Conservation (phyloP, 2,797 vertebrate genomes). For the Urocyon cinereoargenteus region DNA sequence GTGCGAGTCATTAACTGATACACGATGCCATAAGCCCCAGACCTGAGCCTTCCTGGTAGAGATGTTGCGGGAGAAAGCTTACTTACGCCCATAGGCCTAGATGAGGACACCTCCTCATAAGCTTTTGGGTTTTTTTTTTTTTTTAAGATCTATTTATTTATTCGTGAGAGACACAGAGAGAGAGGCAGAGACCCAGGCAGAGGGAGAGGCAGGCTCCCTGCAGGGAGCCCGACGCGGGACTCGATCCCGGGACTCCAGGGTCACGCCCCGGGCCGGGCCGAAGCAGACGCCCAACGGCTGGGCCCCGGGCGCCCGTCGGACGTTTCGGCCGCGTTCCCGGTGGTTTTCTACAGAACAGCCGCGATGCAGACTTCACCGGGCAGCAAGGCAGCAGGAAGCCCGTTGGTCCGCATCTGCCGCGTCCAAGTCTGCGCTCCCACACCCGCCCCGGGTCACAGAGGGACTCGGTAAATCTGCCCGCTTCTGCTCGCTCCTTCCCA, state of each 20-base stretch:
- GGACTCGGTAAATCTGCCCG: neutral
- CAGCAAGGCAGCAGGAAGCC: neutral
- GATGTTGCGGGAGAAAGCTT: neutral
- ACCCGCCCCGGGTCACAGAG: neutral
- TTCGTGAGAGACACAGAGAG: too few relatives aligned
- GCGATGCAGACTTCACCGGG: neutral
- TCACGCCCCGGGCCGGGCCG: too few relatives aligned
- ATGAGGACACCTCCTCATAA: neutral
- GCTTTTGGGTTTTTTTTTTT: neutral
- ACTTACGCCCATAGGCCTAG: neutral
- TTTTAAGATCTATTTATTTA: too few relatives aligned
- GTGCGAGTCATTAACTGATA: neutral
- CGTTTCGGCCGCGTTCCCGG: too few relatives aligned
- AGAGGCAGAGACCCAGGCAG: too few relatives aligned
- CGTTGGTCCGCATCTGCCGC: neutral
- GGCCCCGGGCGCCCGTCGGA: too few relatives aligned
- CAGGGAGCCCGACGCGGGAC: too few relatives aligned
- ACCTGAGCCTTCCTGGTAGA: neutral
- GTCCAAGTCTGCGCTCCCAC: neutral
- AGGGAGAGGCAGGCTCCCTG: too few relatives aligned
- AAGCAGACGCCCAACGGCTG: too few relatives aligned
- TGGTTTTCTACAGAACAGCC: neutral
- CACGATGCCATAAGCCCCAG: neutral
- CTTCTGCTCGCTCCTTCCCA: constrained; percentile 28
- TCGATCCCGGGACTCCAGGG: too few relatives aligned